Base-by-base conservation (phyloP, 2,113 vertebrate species). In the Chloropsis hardwickii region DNA sequence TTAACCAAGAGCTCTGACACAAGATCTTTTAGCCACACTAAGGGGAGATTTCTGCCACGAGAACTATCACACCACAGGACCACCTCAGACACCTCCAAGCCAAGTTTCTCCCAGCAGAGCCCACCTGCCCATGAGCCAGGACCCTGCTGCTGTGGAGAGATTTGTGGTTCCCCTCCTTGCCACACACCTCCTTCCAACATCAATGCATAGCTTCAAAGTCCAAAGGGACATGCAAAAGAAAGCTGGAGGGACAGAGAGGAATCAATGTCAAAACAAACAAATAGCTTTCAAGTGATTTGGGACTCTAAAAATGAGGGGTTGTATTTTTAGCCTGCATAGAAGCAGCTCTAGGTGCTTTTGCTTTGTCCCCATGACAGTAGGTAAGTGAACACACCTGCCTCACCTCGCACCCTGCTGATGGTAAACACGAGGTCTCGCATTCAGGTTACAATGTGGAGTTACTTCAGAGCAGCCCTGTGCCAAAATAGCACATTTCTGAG, bases 401-500 rank as follows among this genome's bases (percentile, higher is more conserved):
- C 12, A 10, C 91, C 92, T 90, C 42, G 0, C 81, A 92, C 96
- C 91, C 64, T 95, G 96, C 92, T 96, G 94, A 97, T 96, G 93
- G 97, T 96, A 98, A 98, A 98, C 81, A 98, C 71, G 54, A 96
- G 95, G 95, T 88, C 97, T 97, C 97, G 95, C 95, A 96, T 97
- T 97, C 94, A 93, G 96, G 95, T 96, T 96, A 97, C 89, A 97
- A 94, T 88, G 86, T 66, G 48, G 87, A 98, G 95, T 62, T 93
- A 92, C 94, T 98, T 98, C 96, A 97, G 97, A 96, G 95, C 96
- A 97, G 96, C 96, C 96, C 97, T 93, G 95, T 97, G 98, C 97
- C 98, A 98, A 99, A 98, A 98, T 97, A 97, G 98, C 97, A 98
- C 97, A 98, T 98, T 98, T 99, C 98, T 98, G 97, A 98, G 96